Evolutionary conservation across 1,140 invertebrate genomes (phyloP).

Genomic region (Drosophila ercepeae): DNA sequence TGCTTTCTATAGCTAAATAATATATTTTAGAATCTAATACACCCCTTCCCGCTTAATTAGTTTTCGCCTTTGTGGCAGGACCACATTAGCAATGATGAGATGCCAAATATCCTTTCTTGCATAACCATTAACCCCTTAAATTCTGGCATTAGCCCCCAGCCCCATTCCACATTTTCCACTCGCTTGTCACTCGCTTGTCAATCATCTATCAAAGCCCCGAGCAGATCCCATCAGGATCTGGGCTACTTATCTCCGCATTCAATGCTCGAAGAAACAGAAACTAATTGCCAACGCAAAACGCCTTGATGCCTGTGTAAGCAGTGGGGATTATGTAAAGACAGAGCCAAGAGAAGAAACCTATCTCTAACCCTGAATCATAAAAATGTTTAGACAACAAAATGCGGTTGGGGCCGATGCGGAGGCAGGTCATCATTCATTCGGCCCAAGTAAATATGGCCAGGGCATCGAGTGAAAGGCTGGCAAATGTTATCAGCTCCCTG

Average conservation of each 20-base stretch:
- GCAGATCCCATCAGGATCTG: constrained; percentile 35
- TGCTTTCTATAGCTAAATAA: background rate
- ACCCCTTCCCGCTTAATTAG: background rate
- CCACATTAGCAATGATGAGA: constrained; percentile 30
- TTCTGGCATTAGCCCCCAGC: constrained; percentile 18
- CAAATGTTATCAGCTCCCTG: constrained; percentile 63
- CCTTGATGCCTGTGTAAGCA: constrained; percentile 61
- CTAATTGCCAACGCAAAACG: constrained; percentile 76
- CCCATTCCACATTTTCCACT: background rate
- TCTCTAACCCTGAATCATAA: constrained; percentile 79
- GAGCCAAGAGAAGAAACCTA: constrained; percentile 50
- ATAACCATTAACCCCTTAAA: constrained; percentile 59
- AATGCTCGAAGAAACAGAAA: constrained; percentile 54
- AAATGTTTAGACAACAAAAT: constrained; percentile 68
- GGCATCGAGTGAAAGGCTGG: constrained; percentile 44
- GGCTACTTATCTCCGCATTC: constrained; percentile 66
- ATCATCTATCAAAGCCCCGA: constrained; percentile 59
- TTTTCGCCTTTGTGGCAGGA: background rate
- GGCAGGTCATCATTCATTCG: constrained; percentile 71
- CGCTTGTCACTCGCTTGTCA: constrained; percentile 62
- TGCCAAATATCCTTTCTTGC: constrained; percentile 12
- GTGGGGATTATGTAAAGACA: constrained; percentile 69
- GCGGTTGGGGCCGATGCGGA: background rate
- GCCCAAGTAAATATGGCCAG: constrained; percentile 62
- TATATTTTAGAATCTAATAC: background rate